phyloP scores from a whole-genome alignment of 2,888 invertebrate genomes.

The Ennomos erosarius region DNA sequence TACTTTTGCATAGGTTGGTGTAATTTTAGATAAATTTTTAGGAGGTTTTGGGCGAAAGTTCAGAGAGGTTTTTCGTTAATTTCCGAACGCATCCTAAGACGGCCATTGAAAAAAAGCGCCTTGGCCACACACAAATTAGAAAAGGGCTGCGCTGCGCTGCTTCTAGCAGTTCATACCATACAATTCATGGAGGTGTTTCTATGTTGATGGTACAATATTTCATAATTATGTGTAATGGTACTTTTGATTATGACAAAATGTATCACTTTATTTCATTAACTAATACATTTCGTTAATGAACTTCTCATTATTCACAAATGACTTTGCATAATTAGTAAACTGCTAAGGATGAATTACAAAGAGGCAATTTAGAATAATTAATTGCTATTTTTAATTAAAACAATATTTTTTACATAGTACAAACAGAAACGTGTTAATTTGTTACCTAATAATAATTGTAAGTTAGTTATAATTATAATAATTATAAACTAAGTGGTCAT shows the following conservation, averaged over 20 bases:
- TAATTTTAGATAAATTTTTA: not conserved
- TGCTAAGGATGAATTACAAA: slow-evolving; percentile 5
- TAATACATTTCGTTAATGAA: not conserved
- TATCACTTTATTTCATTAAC: slow-evolving; percentile 17
- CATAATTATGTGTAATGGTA: slow-evolving; percentile 21
- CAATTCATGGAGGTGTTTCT: too few relatives aligned
- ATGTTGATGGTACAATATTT: slow-evolving; percentile 23
- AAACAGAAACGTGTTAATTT: not conserved
- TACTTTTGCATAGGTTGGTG: not conserved
- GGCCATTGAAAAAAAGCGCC: slow-evolving; percentile 26
- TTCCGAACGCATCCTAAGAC: slow-evolving; percentile 25
- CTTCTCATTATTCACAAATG: not conserved
- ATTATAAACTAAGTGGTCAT: too few relatives aligned
- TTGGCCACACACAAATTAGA: slow-evolving; percentile 24
- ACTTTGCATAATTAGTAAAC: slow-evolving; percentile 12
- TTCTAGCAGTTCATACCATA: slow-evolving; percentile 12
- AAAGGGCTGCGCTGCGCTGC: slow-evolving; percentile 11
- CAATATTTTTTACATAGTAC: not conserved
- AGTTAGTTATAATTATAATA: too few relatives aligned
- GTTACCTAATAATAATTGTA: slow-evolving; percentile 2
- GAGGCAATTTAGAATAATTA: slow-evolving; percentile 1
- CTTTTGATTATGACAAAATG: slow-evolving; percentile 15
- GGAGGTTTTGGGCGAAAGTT: too few relatives aligned
- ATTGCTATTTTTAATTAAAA: not conserved
- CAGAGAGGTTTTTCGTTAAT: slow-evolving; percentile 20